phyloP scores from a whole-genome alignment of 2,888 invertebrate species.

The Lepidocyrtinus sp. region DNA sequence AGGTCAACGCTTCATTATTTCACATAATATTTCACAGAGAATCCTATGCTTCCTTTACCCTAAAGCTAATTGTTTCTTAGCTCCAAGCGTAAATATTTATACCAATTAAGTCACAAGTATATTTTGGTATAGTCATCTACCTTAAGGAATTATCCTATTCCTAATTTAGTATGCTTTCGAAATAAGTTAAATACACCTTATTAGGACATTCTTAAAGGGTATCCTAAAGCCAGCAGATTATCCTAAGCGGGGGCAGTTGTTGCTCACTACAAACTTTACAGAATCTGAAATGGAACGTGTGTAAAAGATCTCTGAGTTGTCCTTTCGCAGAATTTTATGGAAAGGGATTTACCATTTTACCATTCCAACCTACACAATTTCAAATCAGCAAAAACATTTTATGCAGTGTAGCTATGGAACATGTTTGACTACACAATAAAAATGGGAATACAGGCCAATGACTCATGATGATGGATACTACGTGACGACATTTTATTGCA shows the following conservation, averaged over 20 bases:
- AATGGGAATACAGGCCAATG: slow-evolving; percentile 59
- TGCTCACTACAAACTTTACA: not conserved
- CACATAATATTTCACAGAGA: not conserved
- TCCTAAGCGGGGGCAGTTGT: not conserved
- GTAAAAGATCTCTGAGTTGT: not conserved
- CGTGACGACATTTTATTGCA: not conserved
- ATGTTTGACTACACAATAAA: slow-evolving; percentile 19
- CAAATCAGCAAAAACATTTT: not conserved
- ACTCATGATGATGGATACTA: slow-evolving; percentile 32
- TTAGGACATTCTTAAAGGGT: not conserved
- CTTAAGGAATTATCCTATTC: too few species aligned
- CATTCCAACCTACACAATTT: not conserved
- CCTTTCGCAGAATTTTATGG: not conserved
- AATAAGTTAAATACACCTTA: not conserved
- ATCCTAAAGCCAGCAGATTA: not conserved
- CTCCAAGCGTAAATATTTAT: too few species aligned
- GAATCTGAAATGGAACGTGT: too few species aligned
- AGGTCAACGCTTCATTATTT: slow-evolving; percentile 36
- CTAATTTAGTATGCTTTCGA: too few species aligned
- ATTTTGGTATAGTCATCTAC: too few species aligned
- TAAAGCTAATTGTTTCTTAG: too few species aligned
- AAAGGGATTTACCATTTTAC: not conserved
- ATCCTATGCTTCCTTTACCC: not conserved
- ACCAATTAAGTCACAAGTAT: too few species aligned
- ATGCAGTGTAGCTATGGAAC: not conserved